Base-by-base conservation (phyloP, 2,888 invertebrate species). In the Lycia hirtaria region DNA sequence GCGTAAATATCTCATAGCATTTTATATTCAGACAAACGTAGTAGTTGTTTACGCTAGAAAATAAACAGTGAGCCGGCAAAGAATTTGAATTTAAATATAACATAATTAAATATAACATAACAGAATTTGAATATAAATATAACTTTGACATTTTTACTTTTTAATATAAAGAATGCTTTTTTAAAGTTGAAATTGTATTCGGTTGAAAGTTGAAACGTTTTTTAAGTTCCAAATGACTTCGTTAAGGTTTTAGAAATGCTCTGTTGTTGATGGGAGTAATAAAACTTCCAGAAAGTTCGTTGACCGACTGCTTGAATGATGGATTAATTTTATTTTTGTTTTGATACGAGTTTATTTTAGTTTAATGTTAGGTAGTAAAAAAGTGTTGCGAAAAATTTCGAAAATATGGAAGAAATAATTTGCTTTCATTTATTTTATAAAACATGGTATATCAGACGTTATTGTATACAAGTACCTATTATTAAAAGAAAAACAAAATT, bases 41-140 rank as follows among this genome's bases (percentile, higher is more conserved):
- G n/a, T 20, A 41, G 26, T 49, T 63, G 51, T 61, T 62, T 64
- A 58, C 43, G n/a, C 50, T 45, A 41, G 7, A 32, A 19, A 56
- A 57, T 56, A 62, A 60, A 60, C 56, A 55, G 26, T 22, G 30
- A 43, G 43, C 41, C 35, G 17, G 2, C 32, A 40, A 24, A 48
- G 35, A 48, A 35, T 48, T 30, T 20, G 20, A 37, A 35, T 48
- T 48, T 37, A 35, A 48, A 48, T 33, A 2, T 32, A 33, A 47
- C 43, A n/a, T n/a, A n/a, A n/a, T n/a, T n/a, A n/a, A n/a, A n/a
- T n/a, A n/a, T n/a, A n/a, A n/a, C n/a, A 9, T 9, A 24, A 24
- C 24, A 43, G 15, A 30, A 38, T 49, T 30, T 49, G 40, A 40
- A 49, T 24, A n/a, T n/a, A n/a, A n/a, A n/a, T n/a, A n/a, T n/a